phyloP scores from a whole-genome alignment of 2,113 vertebrate species.

The Petaurus breviceps region DNA sequence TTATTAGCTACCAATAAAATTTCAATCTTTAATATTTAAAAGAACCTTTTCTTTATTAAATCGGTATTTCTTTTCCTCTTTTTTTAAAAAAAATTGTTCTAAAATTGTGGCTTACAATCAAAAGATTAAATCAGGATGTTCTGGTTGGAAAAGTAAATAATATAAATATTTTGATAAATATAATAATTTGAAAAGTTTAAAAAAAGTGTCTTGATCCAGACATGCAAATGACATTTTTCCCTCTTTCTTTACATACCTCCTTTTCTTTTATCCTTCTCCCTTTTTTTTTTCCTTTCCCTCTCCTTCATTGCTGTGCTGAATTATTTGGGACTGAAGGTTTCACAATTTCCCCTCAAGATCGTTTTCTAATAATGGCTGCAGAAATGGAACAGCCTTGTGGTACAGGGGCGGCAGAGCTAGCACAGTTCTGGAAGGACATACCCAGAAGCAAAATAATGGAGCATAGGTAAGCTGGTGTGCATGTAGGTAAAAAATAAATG shows the following conservation, averaged over 20 bases:
- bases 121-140: neutral
- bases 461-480: slow-evolving; percentile 86
- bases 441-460: slow-evolving; percentile 93
- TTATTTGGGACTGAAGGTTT: slow-evolving; percentile 84
- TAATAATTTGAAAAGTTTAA: neutral
- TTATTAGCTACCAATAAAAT: neutral
- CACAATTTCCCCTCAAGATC: slow-evolving; percentile 93
- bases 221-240: neutral
- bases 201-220: slow-evolving; percentile 4
- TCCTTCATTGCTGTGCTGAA: slow-evolving; percentile 17
- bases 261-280: neutral
- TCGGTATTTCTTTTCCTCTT: slow-evolving; percentile 13
- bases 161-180: too few species aligned
- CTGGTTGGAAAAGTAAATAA: neutral
- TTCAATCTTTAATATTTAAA: neutral
- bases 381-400: slow-evolving; percentile 91
- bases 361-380: slow-evolving; percentile 97
- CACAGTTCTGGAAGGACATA: slow-evolving; percentile 98
- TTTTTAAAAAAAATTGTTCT: slow-evolving; percentile 5
- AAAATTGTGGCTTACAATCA: neutral
- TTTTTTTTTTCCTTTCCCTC: neutral
- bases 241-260: neutral
- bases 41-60: slow-evolving; percentile 3
- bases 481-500: neutral
- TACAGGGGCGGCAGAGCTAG: slow-evolving; percentile 86